Conservation (phyloP, 2,888 invertebrate genomes). For the Coelopa pilipes region DNA sequence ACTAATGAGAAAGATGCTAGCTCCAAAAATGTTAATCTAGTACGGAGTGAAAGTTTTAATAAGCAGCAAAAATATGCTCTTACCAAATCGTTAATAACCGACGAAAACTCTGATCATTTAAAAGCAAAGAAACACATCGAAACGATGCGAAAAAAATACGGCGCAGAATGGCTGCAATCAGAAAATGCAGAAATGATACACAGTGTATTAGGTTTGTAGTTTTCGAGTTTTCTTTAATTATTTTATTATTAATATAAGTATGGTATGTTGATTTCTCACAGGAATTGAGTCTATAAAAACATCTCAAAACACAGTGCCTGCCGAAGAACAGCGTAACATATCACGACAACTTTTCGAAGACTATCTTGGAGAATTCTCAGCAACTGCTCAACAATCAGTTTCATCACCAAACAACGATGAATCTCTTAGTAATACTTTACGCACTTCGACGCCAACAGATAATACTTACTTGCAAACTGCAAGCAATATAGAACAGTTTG, state of each 20-base stretch:
- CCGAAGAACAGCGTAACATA: constrained; percentile 43
- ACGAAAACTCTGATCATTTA: constrained; percentile 66
- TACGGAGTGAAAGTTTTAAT: background rate
- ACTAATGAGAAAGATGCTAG: background rate
- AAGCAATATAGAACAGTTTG: constrained; percentile 19
- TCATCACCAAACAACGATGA: constrained; percentile 13
- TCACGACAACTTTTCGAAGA: constrained; percentile 58
- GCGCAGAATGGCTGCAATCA: constrained; percentile 72
- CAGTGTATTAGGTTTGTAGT: constrained; percentile 68
- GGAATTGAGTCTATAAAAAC: constrained; percentile 37
- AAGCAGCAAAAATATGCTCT: constrained; percentile 11
- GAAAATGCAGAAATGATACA: constrained; percentile 70
- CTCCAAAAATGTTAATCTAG: background rate
- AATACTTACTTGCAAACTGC: constrained; percentile 40
- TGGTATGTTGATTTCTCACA: constrained; percentile 24
- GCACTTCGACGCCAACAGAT: constrained; percentile 54
- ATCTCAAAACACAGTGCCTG: constrained; percentile 33
- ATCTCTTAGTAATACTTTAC: constrained; percentile 15
- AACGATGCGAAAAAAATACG: constrained; percentile 70
- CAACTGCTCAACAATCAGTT: constrained; percentile 15
- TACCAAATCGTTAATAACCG: constrained; percentile 22
- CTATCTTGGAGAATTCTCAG: constrained; percentile 53
- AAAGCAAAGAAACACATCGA: constrained; percentile 73
- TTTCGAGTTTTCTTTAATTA: background rate
- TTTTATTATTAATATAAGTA: background rate